These are phyloP conservation scores for Bostrychus sinensis DNA, from an alignment of 2,113 vertebrate species.

Conservation along the genomic window DNA sequence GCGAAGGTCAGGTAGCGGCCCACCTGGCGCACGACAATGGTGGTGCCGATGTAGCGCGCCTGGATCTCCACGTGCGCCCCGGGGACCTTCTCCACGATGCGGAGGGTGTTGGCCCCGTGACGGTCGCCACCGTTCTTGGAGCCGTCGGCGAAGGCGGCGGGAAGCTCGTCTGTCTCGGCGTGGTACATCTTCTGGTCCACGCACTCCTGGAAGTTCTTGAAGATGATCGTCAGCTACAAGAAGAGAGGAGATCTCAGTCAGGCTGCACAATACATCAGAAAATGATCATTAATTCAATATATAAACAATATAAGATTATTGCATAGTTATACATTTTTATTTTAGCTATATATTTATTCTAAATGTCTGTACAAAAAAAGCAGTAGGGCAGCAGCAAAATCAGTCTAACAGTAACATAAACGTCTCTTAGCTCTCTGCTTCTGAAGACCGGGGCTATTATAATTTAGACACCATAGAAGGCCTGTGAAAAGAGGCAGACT, in stretches of 20 bases:
- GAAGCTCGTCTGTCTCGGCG: slow-evolving; percentile 93
- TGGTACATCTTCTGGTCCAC: slow-evolving; percentile 98
- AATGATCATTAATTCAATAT: no score
- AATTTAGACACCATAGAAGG: no score
- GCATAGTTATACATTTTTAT: no score
- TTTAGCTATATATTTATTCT: no score
- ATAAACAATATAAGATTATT: no score
- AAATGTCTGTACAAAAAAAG: no score
- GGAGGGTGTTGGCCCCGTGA: slow-evolving; percentile 89
- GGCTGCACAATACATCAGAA: no score
- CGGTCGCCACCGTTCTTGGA: slow-evolving; percentile 94
- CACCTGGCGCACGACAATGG: slow-evolving; percentile 94
- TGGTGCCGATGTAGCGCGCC: slow-evolving; percentile 95
- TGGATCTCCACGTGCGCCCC: slow-evolving; percentile 97
- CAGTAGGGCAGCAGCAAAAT: no score
- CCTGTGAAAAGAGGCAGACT: no score
- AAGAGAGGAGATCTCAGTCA: slow-evolving; percentile 3
- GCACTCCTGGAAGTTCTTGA: slow-evolving; percentile 96
- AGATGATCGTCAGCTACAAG: slow-evolving; percentile 95
- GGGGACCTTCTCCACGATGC: slow-evolving; percentile 90
- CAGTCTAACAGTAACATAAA: no score
- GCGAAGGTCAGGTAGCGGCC: slow-evolving; percentile 96
- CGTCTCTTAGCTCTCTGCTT: no score
- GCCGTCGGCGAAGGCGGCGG: slow-evolving; percentile 90
- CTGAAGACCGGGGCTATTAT: no score